Evolutionary conservation across 2,888 invertebrate genomes (phyloP), one percentile per base, ranked within the genome.

Genomic region (Crioceris asparagi): DNA sequence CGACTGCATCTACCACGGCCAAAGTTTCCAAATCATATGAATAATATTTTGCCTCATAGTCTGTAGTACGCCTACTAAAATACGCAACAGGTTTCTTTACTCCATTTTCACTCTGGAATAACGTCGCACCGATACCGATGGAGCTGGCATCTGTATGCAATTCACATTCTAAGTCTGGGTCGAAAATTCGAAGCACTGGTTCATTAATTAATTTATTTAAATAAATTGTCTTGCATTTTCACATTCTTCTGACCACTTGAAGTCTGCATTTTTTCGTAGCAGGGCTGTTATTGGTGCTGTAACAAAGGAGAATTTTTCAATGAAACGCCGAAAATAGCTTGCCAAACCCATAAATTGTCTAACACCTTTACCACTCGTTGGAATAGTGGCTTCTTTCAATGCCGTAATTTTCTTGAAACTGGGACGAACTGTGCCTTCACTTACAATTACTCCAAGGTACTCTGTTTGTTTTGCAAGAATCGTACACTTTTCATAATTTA

Each of bases 21-120:
- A 51, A 33, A 3, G 51, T 51, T 30, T 50, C 51, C 32, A 50
- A 38, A 17, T 48, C 43, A 32, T 46, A 50, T 3, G 50, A 46
- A 30, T 50, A 48, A 27, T 50, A 50, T 29, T 29, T 31, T 5
- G 46, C 32, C 34, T 50, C 46, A 21, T 15, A 34, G n/a, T 41
- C 36, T 1, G 40, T 46, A n/a, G 45, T 48, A n/a, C 39, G 34
- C 7, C 48, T 19, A 31, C 48, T 48, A 30, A 25, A 48, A 23
- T 48, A 48, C 7, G 45, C 45, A 34, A 48, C 39, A n/a, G 43
- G 45, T 8, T 32, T 29, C n/a, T 21, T 5, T n/a, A 39, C 21
- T 27, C 36, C 38, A 29, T 47, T 43, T 11, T 35, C 12, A 19
- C 17, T 30, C 17, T 46, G 46, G 5, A 46, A 18, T 17, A 45